Evolutionary conservation across 1,140 invertebrate genomes (phyloP), one percentile per base, ranked within the genome.

Genomic region (Dreissena polymorpha): DNA sequence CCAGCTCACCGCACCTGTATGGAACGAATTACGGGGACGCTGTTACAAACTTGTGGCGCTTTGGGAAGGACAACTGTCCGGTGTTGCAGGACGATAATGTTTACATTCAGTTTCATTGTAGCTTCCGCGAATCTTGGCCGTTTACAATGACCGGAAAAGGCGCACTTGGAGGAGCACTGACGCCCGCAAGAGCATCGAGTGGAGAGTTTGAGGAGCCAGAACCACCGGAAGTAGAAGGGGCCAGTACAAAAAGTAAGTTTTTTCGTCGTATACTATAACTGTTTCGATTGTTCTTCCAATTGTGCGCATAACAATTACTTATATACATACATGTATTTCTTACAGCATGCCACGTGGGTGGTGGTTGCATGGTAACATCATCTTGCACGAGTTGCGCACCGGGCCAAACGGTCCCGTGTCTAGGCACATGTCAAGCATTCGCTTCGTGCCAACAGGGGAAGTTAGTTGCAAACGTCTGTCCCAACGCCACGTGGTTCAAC

Each of bases 31-130:
- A 88, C 71, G 89, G 87, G 50, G 83, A 86, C 29, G 87, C 90
- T 50, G 81, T 87, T 0, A 68, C 88, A 13, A 83, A 88, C 68
- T 85, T 90, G n/a, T 91, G 89, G 86, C 84, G 89, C 39, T 90
- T 90, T 81, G 68, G 64, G 0, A 67, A 72, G 25, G 74, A 60
- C 29, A 67, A 71, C 3, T 90, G 87, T 75, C 90, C 90, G 0
- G 72, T 21, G 0, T 86, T 88, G 79, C 73, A 78, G 39, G 76
- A 74, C 6, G 76, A 86, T 10, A 76, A 84, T 60, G 83, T 88
- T 51, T 86, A 84, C 64, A 64, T 89, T 14, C 86, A 86, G 21
- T 89, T 88, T 68, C 84, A 88, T 65, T 89, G 89, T 55, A 83
- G 60, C 60, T 83, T 70, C 64, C 55, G 65, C 14, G 64, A 76